Percentiles rank a stretch among this genome's conserved stretches.
These are phyloP conservation scores for Amaurobius ferox DNA, from an alignment of 2,888 invertebrate species.

Conservation along the genomic window DNA sequence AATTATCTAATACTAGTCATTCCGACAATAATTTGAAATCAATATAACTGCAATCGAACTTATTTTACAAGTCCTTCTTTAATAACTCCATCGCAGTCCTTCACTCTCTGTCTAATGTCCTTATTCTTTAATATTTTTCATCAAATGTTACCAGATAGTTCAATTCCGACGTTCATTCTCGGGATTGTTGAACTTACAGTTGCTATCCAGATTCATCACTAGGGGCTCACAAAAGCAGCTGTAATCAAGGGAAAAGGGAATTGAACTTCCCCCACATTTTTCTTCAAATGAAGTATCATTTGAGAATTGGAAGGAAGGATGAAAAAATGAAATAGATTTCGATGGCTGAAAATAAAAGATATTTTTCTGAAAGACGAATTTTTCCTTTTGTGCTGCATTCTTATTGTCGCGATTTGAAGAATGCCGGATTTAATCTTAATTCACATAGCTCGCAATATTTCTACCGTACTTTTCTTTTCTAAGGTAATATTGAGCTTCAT, in stretches of 20 bases:
- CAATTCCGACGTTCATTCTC: slow-evolving; percentile 38
- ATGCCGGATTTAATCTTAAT: no score
- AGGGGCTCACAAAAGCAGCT: slow-evolving; percentile 1
- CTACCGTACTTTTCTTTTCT: background rate
- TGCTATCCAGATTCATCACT: slow-evolving; percentile 42
- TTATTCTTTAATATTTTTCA: slow-evolving; percentile 61
- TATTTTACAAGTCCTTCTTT: no score
- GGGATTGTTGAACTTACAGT: slow-evolving; percentile 43
- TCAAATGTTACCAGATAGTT: slow-evolving; percentile 23
- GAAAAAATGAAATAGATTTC: slow-evolving; percentile 22
- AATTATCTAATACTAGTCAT: no score
- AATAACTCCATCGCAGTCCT: no score
- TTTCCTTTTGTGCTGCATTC: background rate
- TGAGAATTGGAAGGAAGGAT: background rate
- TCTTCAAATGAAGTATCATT: slow-evolving; percentile 23
- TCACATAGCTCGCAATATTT: no score
- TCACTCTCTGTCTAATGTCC: background rate
- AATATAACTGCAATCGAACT: no score
- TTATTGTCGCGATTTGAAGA: background rate
- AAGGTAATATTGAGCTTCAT: background rate
- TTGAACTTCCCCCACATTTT: slow-evolving; percentile 44
- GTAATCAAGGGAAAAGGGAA: slow-evolving; percentile 35
- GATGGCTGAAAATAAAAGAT: slow-evolving; percentile 41
- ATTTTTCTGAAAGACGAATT: slow-evolving; percentile 10
- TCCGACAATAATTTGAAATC: no score